phyloP scores from a whole-genome alignment of 2,888 invertebrate genomes.

The Netelia melanura region DNA sequence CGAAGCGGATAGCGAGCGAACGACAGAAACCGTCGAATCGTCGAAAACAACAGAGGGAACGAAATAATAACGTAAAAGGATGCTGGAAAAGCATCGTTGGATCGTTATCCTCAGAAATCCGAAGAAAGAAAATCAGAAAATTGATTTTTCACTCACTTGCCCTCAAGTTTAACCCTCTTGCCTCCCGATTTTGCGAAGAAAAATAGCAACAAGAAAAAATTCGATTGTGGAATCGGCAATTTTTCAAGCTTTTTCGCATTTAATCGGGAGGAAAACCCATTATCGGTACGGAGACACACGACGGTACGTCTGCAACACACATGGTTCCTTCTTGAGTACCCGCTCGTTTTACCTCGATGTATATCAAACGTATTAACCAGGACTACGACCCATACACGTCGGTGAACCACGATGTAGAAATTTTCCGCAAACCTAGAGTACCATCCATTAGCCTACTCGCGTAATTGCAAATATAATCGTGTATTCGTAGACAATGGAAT shows the following conservation, averaged over 20 bases:
- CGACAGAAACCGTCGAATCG: conserved; percentile 7
- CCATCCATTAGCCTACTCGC: not conserved
- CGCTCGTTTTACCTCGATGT: no score
- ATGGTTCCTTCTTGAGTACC: no score
- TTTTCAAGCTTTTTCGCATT: not conserved
- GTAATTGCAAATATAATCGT: not conserved
- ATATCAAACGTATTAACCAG: no score
- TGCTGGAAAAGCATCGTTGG: not conserved
- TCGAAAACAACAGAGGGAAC: not conserved
- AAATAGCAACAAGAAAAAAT: not conserved
- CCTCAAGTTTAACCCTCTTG: no score
- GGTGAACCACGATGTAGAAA: no score
- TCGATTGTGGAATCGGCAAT: not conserved
- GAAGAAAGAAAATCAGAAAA: not conserved
- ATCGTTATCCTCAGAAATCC: not conserved
- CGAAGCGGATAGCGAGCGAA: not conserved
- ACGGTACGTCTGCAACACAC: no score
- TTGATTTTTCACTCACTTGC: no score
- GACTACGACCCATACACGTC: no score
- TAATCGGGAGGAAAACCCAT: no score
- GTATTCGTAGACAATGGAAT: not conserved
- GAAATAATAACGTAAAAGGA: not conserved
- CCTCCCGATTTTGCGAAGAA: no score
- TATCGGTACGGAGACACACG: no score
- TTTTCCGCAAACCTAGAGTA: no score